A percentile compares a stretch with the other conserved stretches of the same genome.
phyloP scores from a whole-genome alignment of 2,888 invertebrate species.

The Dinocampus coccinellae region DNA sequence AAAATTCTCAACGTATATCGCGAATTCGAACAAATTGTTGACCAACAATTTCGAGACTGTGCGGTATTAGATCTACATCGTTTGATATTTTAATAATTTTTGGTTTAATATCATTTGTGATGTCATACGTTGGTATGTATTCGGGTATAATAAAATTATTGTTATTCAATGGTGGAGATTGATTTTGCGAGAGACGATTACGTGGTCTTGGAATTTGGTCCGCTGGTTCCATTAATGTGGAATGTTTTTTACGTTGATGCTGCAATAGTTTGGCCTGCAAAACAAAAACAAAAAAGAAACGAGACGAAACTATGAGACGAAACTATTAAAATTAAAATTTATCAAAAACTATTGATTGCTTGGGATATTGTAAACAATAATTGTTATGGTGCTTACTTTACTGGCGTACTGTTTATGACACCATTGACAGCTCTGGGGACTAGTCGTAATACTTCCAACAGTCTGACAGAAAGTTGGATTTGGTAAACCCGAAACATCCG shows the following conservation, averaged over 20 bases:
- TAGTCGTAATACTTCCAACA: slow-evolving; percentile 80
- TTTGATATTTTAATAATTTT: slow-evolving; percentile 58
- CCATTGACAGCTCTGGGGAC: slow-evolving; percentile 80
- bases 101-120: slow-evolving; percentile 53
- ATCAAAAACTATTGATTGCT: not conserved
- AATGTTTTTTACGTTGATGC: slow-evolving; percentile 78
- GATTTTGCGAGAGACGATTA: slow-evolving; percentile 62
- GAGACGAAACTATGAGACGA: too few species aligned
- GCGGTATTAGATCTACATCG: slow-evolving; percentile 52
- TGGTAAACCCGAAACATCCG: slow-evolving; percentile 70
- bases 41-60: slow-evolving; percentile 53
- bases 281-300: too few species aligned
- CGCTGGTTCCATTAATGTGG: slow-evolving; percentile 68
- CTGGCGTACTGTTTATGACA: slow-evolving; percentile 92
- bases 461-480: slow-evolving; percentile 78
- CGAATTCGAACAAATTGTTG: slow-evolving; percentile 65
- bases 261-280: slow-evolving; percentile 77
- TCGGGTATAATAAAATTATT: slow-evolving; percentile 57
- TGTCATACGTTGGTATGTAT: slow-evolving; percentile 52
- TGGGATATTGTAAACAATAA: not conserved
- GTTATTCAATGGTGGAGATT: slow-evolving; percentile 53
- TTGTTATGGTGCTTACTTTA: slow-evolving; percentile 73
- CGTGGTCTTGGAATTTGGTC: slow-evolving; percentile 65
- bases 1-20: slow-evolving; percentile 64
- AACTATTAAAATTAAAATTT: not conserved